Evolutionary conservation across 92 coral and sea anemone species (phyloP).

Genomic region (Desmophyllum pertusum): DNA sequence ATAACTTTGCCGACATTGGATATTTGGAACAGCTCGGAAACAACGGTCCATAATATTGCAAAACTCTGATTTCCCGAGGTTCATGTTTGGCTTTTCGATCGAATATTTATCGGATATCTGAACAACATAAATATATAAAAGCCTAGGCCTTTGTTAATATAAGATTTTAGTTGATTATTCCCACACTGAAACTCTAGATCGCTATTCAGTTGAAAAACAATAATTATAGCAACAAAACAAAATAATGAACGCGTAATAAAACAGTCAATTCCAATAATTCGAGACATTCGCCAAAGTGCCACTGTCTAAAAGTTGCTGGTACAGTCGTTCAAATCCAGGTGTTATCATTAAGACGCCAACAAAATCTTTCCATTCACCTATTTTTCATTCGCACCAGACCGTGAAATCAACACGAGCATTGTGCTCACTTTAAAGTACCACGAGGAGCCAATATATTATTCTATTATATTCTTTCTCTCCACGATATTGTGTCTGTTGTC

Average conservation of each 20-base stretch:
- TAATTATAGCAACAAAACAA: background rate
- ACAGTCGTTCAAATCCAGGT: background rate
- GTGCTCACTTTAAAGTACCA: background rate
- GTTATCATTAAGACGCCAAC: background rate
- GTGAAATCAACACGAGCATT: conserved; percentile 4
- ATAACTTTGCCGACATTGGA: too few species aligned
- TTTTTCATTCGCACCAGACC: conserved; percentile 11
- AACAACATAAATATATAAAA: too few species aligned
- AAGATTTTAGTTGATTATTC: too few species aligned
- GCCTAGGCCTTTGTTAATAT: too few species aligned
- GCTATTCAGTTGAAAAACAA: background rate
- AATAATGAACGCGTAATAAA: background rate
- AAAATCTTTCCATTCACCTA: too few species aligned
- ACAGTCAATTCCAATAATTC: background rate
- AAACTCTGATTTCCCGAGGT: too few species aligned
- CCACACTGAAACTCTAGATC: too few species aligned
- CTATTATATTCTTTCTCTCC: background rate
- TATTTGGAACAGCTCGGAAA: too few species aligned
- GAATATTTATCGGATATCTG: too few species aligned
- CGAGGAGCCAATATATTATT: background rate
- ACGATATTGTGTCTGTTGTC: background rate
- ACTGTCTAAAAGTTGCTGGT: background rate
- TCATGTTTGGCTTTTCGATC: too few species aligned
- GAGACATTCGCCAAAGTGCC: background rate
- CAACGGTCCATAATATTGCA: too few species aligned